Evolutionary conservation across 1,140 invertebrate genomes (phyloP), one percentile per base, ranked within the genome.

Genomic region (Metopolophium dirhodum): DNA sequence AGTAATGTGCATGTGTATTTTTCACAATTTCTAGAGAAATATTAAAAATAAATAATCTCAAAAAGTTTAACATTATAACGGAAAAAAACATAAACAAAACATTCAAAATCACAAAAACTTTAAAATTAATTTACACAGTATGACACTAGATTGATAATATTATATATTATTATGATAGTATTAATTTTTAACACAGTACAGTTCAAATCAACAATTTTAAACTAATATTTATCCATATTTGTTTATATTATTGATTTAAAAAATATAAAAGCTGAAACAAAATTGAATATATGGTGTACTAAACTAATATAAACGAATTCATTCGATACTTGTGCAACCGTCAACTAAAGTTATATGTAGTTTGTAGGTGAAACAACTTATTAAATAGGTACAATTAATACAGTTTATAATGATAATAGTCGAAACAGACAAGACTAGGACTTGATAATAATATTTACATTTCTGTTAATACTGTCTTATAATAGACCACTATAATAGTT

Each of bases 91-190:
- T 37, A 37, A 86, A 45, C 22, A 20, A 26, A 86, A n/a, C 26
- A 86, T 47, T 68, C 14, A 47, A 85, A 86, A 86, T 47, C 26
- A 86, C 11, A 86, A 86, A 86, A 86, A 45, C 85, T 86, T 86
- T 86, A 11, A 86, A 47, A 86, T 45, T 30, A 30, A 45, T 7
- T 47, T 9, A 18, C 26, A 30, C 7, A 47, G 11, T 47, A 86
- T 18, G 9, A 86, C 18, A 82, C 83, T 7, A 37, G 77, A 37
- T 18, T 8, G 35, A 83, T 9, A 22, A 83, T 22, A 83, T 23
- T 37, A 20, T 82, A 82, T 68, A 68, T 68, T 68, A 68, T 68
- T 68, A 30, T n/a, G 20, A 4, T 7, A 7, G 7, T 54, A 54
- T 20, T 18, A 22, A 57, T 57, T 6, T n/a, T n/a, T 4, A 77